Percentiles rank a stretch among this genome's conserved stretches.
Conservation (phyloP, 2,797 vertebrate genomes). For the Eospalax fontanierii region DNA sequence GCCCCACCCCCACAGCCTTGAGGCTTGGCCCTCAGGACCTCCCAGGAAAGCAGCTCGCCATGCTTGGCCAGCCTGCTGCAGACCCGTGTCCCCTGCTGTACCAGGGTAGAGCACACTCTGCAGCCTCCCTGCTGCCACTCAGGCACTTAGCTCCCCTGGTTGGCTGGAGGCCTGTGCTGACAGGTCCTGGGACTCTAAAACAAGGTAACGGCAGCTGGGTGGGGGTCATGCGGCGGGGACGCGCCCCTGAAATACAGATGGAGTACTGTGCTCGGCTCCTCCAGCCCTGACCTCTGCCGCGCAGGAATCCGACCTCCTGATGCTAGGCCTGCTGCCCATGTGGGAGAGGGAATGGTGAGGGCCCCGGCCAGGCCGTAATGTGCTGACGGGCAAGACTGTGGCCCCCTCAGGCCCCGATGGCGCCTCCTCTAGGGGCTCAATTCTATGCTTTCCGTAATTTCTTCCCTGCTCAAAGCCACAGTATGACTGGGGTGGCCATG, state of each 20-base stretch:
- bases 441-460: not conserved
- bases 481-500: not conserved
- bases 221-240: not conserved
- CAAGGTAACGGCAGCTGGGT: not conserved
- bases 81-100: not conserved
- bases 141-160: not conserved
- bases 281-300: not conserved
- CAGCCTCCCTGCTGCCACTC: too few relatives aligned
- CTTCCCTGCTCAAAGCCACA: not conserved
- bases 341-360: not conserved
- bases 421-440: accelerated
- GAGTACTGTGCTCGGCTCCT: not conserved
- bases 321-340: not conserved
- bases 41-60: conserved; percentile 84
- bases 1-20: not conserved
- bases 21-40: conserved; percentile 70
- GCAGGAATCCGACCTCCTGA: conserved; percentile 47
- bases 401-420: not conserved
- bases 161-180: too few relatives aligned
- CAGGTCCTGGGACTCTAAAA: not conserved
- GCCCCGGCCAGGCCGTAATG: not conserved
- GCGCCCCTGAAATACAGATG: not conserved
- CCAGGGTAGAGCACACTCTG: not conserved
- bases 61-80: conserved; percentile 66
- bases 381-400: not conserved